Evolutionary conservation across 2,888 invertebrate species (phyloP).

Genomic region (Cyrtodaria siliqua): DNA sequence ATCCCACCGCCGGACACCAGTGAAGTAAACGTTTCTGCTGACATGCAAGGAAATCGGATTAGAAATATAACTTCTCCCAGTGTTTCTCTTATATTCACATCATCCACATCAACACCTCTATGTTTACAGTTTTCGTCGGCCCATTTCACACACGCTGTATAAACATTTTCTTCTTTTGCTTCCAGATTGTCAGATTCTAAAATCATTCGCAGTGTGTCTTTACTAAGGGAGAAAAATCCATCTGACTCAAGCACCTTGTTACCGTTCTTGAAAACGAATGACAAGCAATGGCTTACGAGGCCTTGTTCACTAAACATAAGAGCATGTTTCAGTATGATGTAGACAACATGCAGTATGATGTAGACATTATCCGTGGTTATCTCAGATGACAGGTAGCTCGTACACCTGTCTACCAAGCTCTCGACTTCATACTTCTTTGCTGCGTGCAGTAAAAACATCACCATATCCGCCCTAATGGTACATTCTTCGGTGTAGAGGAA

Average conservation of each 20-base stretch:
- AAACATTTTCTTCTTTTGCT: slow-evolving; percentile 85
- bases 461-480: slow-evolving; percentile 88
- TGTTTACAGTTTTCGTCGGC: slow-evolving; percentile 57
- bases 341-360: slow-evolving; percentile 87
- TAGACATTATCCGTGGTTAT: slow-evolving; percentile 87
- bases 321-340: slow-evolving; percentile 68
- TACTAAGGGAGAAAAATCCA: slow-evolving; percentile 89
- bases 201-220: slow-evolving; percentile 89
- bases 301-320: slow-evolving; percentile 80
- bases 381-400: slow-evolving; percentile 88
- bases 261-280: slow-evolving; percentile 15
- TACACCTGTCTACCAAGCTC: slow-evolving; percentile 90
- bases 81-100: slow-evolving; percentile 35
- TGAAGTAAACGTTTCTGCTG: slow-evolving; percentile 17
- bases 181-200: slow-evolving; percentile 90
- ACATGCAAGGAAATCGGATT: slow-evolving; percentile 67
- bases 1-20: slow-evolving; percentile 8
- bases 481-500: slow-evolving; percentile 90
- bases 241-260: slow-evolving; percentile 79
- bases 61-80: slow-evolving; percentile 61
- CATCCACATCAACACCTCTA: slow-evolving; percentile 25
- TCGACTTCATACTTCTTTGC: slow-evolving; percentile 92
- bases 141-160: slow-evolving; percentile 61
- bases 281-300: slow-evolving; percentile 87
- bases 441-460: slow-evolving; percentile 90